A percentile compares a stretch with the other conserved stretches of the same genome.
Evolutionary conservation across 2,888 invertebrate species (phyloP).

Genomic region (Leptopilina syphax): DNA sequence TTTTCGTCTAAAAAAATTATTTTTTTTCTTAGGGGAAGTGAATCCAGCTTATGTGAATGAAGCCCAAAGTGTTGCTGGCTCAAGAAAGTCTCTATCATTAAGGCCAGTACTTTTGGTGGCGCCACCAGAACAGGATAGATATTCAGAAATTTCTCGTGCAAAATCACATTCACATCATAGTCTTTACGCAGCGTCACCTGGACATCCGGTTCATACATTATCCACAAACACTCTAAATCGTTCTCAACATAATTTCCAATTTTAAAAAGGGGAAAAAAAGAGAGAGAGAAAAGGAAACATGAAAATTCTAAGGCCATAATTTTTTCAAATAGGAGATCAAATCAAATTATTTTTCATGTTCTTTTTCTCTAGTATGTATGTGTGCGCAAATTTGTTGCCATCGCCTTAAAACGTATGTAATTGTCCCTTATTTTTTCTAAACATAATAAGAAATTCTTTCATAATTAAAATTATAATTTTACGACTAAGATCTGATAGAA

Average conservation of each 20-base stretch:
- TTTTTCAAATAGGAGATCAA: neutral
- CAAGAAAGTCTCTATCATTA: conserved; percentile 90
- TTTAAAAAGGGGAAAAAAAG: conserved; percentile 52
- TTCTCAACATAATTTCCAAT: conserved; percentile 74
- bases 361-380: neutral
- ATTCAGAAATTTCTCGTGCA: conserved; percentile 74
- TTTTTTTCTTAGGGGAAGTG: conserved; percentile 84
- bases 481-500: too few relatives aligned
- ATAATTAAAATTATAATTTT: too few relatives aligned
- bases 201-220: conserved; percentile 73
- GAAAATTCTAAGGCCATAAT: conserved; percentile 10
- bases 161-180: conserved; percentile 76
- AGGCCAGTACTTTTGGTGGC: conserved; percentile 92
- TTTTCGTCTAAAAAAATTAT: too few relatives aligned
- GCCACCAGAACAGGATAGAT: conserved; percentile 78
- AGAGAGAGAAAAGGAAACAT: neutral
- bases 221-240: conserved; percentile 74
- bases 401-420: neutral
- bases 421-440: too few relatives aligned
- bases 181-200: conserved; percentile 71
- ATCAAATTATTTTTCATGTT: neutral
- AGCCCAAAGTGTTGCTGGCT: conserved; percentile 89
- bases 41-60: conserved; percentile 93
- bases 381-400: conserved; percentile 12
- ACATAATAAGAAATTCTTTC: too few relatives aligned